Conservation (phyloP, 2,797 vertebrate species). For the Falco rusticolus region DNA sequence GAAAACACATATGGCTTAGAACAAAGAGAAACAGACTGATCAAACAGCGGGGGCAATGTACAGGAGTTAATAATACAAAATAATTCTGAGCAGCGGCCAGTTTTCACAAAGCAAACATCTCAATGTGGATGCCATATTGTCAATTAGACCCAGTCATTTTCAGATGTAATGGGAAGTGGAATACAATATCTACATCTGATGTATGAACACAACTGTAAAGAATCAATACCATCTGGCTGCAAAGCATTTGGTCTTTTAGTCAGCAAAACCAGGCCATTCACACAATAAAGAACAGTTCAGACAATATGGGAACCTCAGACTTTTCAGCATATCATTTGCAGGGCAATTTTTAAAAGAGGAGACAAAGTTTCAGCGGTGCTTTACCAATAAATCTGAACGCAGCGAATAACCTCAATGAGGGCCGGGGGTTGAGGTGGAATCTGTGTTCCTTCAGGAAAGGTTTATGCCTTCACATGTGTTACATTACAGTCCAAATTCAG, state of each 20-base stretch:
- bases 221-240: constrained; percentile 70
- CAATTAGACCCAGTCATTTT: constrained; percentile 68
- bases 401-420: neutral
- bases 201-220: constrained; percentile 69
- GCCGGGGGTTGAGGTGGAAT: neutral
- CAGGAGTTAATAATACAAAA: constrained; percentile 68
- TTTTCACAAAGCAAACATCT: constrained; percentile 65
- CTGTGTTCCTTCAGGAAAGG: constrained; percentile 30
- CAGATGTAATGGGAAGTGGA: constrained; percentile 70
- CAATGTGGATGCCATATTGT: constrained; percentile 70
- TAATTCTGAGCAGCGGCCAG: constrained; percentile 60
- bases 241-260: constrained; percentile 37
- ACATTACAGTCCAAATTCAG: constrained; percentile 26
- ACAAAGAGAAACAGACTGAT: constrained; percentile 70
- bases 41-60: constrained; percentile 59
- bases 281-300: constrained; percentile 34
- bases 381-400: constrained; percentile 21
- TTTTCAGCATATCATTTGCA: constrained; percentile 54
- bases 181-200: constrained; percentile 73
- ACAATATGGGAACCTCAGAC: constrained; percentile 25
- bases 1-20: constrained; percentile 70
- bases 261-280: constrained; percentile 9
- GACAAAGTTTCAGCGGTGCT: constrained; percentile 17
- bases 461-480: constrained; percentile 38
- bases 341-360: constrained; percentile 44